Evolutionary conservation across 1,140 invertebrate species (phyloP), one percentile per base, ranked within the genome.

Genomic region (Zophobas morio): DNA sequence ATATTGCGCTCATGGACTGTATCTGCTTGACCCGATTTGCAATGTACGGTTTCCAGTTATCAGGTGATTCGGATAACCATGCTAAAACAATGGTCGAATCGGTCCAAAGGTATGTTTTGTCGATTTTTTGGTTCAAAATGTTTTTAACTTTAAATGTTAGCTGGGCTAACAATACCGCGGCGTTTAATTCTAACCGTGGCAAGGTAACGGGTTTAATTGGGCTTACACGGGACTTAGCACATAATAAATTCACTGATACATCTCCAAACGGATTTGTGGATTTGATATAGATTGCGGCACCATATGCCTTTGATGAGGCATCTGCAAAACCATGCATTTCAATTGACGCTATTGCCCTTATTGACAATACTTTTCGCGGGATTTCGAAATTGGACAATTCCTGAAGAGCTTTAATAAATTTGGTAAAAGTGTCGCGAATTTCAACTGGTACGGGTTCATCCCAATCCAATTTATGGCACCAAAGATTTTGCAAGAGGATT

Each of bases 401-500:
- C 42, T 46, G 42, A 3, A 46, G 42, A 4, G 3, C 42, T 3
- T 46, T 8, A 8, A 46, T 8, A 54, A 74, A 33, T 54, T 1
- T 3, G n/a, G 6, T 56, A 49, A 57, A 6, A 36, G 3, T 40
- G 53, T 66, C n/a, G 20, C 5, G 5, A 75, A 20, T 42, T 35
- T 66, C 5, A 3, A 32, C 39, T 49, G 76, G 78, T 54, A 84
- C 40, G 1, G 56, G 8, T 6, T 85, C 81, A 77, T 85, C 83
- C 79, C 83, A 85, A 8, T 76, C 54, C 3, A 84, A n/a, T 73
- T 83, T 79, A 34, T 51, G 33, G 51, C 42, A 20, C 83, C 83
- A 85, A 66, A 85, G 32, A 37, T 76, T 34, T 77, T 85, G 83
- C 5, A 85, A 20, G 5, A 85, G 53, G 4, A 84, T 79, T 70